These are phyloP conservation scores for Phalera bucephala DNA, from an alignment of 2,888 invertebrate genomes.

Conservation along the genomic window DNA sequence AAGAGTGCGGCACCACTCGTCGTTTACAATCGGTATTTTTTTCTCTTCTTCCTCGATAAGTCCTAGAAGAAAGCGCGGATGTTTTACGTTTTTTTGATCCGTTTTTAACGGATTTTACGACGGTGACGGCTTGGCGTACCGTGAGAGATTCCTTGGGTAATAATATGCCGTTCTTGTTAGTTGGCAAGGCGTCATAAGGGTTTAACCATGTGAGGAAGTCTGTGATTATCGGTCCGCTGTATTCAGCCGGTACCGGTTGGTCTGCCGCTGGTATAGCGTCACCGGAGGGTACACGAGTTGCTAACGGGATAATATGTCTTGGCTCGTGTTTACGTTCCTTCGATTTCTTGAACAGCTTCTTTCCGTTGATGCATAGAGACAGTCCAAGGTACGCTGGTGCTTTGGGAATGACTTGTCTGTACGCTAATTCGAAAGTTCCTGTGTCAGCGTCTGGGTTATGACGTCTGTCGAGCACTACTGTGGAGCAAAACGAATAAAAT, in stretches of 20 bases:
- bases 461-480: slow-evolving; percentile 91
- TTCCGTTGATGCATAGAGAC: slow-evolving; percentile 87
- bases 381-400: slow-evolving; percentile 92
- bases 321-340: slow-evolving; percentile 66
- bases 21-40: slow-evolving; percentile 70
- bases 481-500: slow-evolving; percentile 2
- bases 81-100: slow-evolving; percentile 77
- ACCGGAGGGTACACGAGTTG: slow-evolving; percentile 51
- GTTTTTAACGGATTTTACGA: slow-evolving; percentile 72
- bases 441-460: slow-evolving; percentile 89
- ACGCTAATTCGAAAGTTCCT: slow-evolving; percentile 91
- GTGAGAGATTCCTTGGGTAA: slow-evolving; percentile 62
- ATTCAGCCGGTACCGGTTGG: slow-evolving; percentile 69
- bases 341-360: slow-evolving; percentile 79
- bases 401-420: slow-evolving; percentile 89
- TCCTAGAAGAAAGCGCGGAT: slow-evolving; percentile 76
- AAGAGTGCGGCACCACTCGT: slow-evolving; percentile 67
- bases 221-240: slow-evolving; percentile 86
- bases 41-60: slow-evolving; percentile 71
- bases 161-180: slow-evolving; percentile 64
- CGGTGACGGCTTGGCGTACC: slow-evolving; percentile 78
- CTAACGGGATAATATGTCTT: slow-evolving; percentile 52
- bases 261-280: slow-evolving; percentile 49
- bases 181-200: slow-evolving; percentile 68
- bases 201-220: slow-evolving; percentile 87